Conservation (phyloP, 2,797 vertebrate species). For the Chiloscyllium punctatum region DNA sequence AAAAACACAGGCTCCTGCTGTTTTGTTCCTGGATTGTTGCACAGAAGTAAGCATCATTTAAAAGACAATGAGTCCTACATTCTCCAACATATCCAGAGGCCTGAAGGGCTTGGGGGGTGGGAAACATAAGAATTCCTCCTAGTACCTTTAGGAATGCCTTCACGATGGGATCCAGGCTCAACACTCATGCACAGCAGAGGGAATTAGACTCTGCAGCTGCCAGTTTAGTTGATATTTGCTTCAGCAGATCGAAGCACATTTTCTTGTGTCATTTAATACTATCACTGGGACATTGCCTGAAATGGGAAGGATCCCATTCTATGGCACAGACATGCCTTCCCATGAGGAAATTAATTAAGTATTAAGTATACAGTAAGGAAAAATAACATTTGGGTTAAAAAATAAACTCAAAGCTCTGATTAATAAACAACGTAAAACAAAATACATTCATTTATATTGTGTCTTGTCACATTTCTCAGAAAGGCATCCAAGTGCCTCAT, state of each 20-base stretch:
- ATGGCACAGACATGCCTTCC: not conserved
- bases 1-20: not conserved
- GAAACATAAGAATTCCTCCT: not conserved
- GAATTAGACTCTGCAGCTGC: not conserved
- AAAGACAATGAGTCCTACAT: not conserved
- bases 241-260: not conserved
- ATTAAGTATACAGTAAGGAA: not conserved
- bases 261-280: not conserved
- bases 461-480: not conserved
- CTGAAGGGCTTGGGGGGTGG: not conserved
- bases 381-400: constrained; percentile 5
- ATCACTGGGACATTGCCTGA: not conserved
- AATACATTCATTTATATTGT: not conserved
- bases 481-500: not conserved
- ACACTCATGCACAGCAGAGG: not conserved
- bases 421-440: not conserved
- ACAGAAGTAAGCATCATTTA: not conserved
- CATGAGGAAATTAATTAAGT: not conserved
- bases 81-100: not conserved
- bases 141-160: not conserved
- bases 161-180: not conserved
- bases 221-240: not conserved
- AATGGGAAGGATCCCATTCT: not conserved
- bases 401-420: not conserved
- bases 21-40: not conserved